Percentiles rank a stretch among this genome's conserved stretches.
These are phyloP conservation scores for Ips nitidus DNA, from an alignment of 1,140 invertebrate species.

Conservation along the genomic window DNA sequence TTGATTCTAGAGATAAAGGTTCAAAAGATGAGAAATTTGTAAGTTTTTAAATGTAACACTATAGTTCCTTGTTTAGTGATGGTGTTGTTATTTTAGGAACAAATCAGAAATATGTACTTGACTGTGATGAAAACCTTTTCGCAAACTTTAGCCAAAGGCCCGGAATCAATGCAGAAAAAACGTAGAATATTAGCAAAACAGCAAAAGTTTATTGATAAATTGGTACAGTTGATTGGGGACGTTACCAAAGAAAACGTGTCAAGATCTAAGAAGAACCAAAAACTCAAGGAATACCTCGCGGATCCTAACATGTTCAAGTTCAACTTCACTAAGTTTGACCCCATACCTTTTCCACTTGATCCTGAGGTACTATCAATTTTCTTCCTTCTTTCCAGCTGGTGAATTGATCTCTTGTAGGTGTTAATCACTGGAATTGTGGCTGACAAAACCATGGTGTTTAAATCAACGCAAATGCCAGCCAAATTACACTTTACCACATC, in stretches of 20 bases:
- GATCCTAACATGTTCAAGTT: conserved; percentile 77
- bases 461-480: conserved; percentile 97
- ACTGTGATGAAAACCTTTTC: conserved; percentile 88
- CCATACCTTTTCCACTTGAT: conserved; percentile 91
- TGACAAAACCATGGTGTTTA: conserved; percentile 89
- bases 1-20: conserved; percentile 61
- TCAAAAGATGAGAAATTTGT: conserved; percentile 18
- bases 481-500: conserved; percentile 88
- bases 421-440: conserved; percentile 88
- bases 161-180: conserved; percentile 68
- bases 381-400: not conserved
- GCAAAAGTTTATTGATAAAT: conserved; percentile 86
- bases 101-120: conserved; percentile 81
- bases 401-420: conserved; percentile 50
- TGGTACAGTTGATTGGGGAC: conserved; percentile 86
- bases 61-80: not conserved
- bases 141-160: conserved; percentile 65
- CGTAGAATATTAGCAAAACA: conserved; percentile 76
- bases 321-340: conserved; percentile 90
- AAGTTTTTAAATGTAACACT: not conserved
- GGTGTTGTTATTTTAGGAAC: conserved; percentile 33
- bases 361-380: conserved; percentile 61
- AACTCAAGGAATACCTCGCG: conserved; percentile 77
- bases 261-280: conserved; percentile 88
- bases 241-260: conserved; percentile 92